Percentiles rank a stretch among this genome's conserved stretches.
phyloP scores from a whole-genome alignment of 2,888 invertebrate genomes.

The Harpalus rufipes region DNA sequence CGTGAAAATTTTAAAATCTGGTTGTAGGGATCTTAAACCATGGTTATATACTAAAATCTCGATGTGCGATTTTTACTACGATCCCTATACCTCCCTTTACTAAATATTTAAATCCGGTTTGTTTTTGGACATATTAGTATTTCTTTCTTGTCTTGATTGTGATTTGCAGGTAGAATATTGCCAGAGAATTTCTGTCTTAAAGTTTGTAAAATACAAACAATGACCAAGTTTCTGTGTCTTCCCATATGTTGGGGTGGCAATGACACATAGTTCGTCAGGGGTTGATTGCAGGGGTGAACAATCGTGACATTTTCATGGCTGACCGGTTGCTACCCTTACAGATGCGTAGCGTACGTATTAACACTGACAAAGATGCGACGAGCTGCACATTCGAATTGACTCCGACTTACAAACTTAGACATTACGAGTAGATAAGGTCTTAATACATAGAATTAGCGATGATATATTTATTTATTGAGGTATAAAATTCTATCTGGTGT shows the following conservation, averaged over 20 bases:
- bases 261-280: neutral
- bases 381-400: neutral
- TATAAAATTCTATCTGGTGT: no score
- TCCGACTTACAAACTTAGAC: neutral
- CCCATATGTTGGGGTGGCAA: neutral
- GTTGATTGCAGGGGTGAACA: constrained; percentile 46
- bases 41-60: no score
- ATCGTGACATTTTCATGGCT: constrained; percentile 55
- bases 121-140: no score
- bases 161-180: no score
- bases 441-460: no score
- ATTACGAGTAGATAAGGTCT: neutral
- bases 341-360: neutral
- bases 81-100: no score
- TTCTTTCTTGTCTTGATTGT: no score
- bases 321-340: constrained; percentile 15
- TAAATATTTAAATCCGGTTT: no score
- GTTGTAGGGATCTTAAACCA: no score
- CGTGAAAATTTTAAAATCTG: no score
- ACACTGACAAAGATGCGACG: neutral
- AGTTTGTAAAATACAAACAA: neutral
- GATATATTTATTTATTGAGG: no score
- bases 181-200: neutral
- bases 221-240: neutral
- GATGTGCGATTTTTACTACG: no score